Percentiles rank a stretch among this genome's conserved stretches.
These are phyloP conservation scores for Himalopsyche kuldschensis DNA, from an alignment of 2,888 invertebrate genomes.

Conservation along the genomic window DNA sequence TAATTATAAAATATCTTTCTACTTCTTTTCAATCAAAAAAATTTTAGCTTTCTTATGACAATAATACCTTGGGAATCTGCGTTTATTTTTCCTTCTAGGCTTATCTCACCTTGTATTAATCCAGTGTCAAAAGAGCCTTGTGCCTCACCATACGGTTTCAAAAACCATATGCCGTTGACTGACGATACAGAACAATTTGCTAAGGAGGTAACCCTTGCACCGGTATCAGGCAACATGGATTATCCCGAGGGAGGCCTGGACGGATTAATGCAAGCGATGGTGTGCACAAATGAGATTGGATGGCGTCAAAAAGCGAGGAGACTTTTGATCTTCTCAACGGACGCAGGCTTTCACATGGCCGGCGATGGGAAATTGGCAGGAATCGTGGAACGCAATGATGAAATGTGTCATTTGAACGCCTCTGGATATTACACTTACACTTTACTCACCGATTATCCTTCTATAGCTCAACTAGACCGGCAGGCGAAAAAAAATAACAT, in stretches of 20 bases:
- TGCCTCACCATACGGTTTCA: slow-evolving; percentile 71
- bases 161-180: slow-evolving; percentile 70
- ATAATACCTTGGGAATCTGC: too few species aligned
- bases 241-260: slow-evolving; percentile 84
- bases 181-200: slow-evolving; percentile 56
- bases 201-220: slow-evolving; percentile 48
- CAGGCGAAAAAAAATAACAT: slow-evolving; percentile 69
- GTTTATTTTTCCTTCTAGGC: not conserved
- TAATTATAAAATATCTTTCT: too few species aligned
- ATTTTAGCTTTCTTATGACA: too few species aligned
- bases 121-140: slow-evolving; percentile 41
- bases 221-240: slow-evolving; percentile 63
- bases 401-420: slow-evolving; percentile 64
- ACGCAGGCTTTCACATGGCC: slow-evolving; percentile 75
- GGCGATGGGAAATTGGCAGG: slow-evolving; percentile 77
- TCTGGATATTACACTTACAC: slow-evolving; percentile 61
- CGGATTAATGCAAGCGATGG: slow-evolving; percentile 83
- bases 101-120: not conserved
- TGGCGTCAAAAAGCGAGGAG: slow-evolving; percentile 78
- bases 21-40: too few species aligned
- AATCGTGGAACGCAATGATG: slow-evolving; percentile 72
- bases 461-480: slow-evolving; percentile 67
- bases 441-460: slow-evolving; percentile 74
- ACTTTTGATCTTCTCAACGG: slow-evolving; percentile 77
- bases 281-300: slow-evolving; percentile 68